Evolutionary conservation across 2,113 vertebrate species (phyloP).

Genomic region (Eonycteris spelaea): DNA sequence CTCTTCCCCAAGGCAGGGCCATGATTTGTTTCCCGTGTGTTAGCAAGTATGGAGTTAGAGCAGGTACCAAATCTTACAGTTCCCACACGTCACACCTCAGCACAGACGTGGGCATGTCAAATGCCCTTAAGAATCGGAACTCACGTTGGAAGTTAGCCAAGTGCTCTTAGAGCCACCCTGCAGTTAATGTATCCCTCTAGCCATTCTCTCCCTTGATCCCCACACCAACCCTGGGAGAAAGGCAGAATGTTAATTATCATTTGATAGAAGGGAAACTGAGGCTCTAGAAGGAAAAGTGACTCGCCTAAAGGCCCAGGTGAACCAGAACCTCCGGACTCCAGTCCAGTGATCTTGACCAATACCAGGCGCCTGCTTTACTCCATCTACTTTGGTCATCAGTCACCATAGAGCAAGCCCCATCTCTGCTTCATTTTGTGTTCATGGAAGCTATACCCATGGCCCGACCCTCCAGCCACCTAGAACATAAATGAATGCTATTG

Average conservation of each 20-base stretch:
- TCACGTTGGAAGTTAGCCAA: neutral
- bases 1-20: neutral
- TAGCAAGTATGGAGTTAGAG: neutral
- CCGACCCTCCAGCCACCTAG: conserved; percentile 25
- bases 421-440: neutral
- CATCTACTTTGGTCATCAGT: neutral
- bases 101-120: neutral
- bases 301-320: neutral
- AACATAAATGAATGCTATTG: neutral
- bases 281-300: neutral
- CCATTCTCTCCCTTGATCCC: neutral
- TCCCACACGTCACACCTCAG: neutral
- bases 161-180: neutral
- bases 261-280: neutral
- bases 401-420: neutral
- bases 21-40: neutral
- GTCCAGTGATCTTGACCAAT: neutral
- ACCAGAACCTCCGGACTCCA: neutral
- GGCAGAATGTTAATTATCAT: neutral
- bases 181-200: neutral
- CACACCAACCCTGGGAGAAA: neutral
- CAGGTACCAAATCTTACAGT: neutral
- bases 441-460: neutral
- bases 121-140: neutral
- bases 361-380: neutral